A percentile compares a stretch with the other conserved stretches of the same genome.
Conservation (phyloP, 2,113 vertebrate genomes). For the Pseudolaguvia tuberculata region DNA sequence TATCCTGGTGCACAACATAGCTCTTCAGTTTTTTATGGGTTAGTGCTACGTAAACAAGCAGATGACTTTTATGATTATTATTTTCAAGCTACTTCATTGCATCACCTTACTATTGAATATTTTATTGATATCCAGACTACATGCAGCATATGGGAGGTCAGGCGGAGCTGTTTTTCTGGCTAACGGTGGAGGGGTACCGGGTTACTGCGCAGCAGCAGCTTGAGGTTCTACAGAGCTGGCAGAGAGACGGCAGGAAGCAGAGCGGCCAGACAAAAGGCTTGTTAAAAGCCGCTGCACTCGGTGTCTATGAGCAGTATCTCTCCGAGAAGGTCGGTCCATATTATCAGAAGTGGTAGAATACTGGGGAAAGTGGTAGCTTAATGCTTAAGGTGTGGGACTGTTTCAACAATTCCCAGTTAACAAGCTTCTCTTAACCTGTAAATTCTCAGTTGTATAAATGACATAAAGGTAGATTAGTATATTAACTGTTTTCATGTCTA, state of each 20-base stretch:
- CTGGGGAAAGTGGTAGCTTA: too few species aligned
- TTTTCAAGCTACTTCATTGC: not conserved
- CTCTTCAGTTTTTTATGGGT: conserved; percentile 99
- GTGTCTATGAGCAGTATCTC: conserved; percentile 97
- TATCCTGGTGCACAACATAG: conserved; percentile 97
- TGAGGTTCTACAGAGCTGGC: conserved; percentile 80
- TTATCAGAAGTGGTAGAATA: too few species aligned
- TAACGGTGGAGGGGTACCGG: conserved; percentile 97
- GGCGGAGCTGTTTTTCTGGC: conserved; percentile 98
- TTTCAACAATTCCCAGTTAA: too few species aligned
- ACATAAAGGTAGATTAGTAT: too few species aligned
- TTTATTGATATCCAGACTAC: conserved; percentile 74
- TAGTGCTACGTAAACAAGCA: conserved; percentile 48
- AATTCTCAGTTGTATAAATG: too few species aligned
- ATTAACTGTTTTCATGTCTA: too few species aligned
- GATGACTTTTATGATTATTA: not conserved
- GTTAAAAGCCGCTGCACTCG: conserved; percentile 86
- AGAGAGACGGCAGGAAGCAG: conserved; percentile 86
- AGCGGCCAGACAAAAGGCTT: conserved; percentile 89
- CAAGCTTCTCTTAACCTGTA: too few species aligned
- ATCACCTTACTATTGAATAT: not conserved
- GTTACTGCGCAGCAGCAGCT: conserved; percentile 97
- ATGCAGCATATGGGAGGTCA: conserved; percentile 96
- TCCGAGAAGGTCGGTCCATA: conserved; percentile 75
- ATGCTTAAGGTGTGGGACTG: too few species aligned